phyloP scores from a whole-genome alignment of 2,797 vertebrate species.

The Aldrovandia affinis region DNA sequence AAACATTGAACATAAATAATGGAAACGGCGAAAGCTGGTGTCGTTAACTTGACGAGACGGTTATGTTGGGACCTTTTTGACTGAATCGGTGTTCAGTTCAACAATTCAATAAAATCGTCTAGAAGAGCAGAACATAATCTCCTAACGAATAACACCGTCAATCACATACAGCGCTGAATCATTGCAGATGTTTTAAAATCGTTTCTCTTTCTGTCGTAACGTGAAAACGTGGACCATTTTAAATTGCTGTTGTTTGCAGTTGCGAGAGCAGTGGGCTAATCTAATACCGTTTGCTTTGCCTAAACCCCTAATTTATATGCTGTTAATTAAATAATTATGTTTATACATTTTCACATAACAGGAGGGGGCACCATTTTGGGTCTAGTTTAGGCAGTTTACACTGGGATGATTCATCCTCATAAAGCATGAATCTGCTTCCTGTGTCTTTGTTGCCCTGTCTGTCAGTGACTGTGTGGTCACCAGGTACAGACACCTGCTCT shows the following conservation, averaged over 20 bases:
- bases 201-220: background rate
- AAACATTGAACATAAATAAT: background rate
- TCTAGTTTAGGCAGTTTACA: background rate
- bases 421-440: background rate
- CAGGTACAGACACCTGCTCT: background rate
- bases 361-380: background rate
- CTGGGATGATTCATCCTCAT: background rate
- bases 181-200: background rate
- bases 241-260: no score
- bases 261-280: background rate
- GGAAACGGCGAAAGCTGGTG: background rate
- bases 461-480: background rate
- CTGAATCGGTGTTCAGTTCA: background rate
- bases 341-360: conserved; percentile 1
- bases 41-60: background rate
- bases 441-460: background rate
- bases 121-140: background rate
- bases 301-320: background rate
- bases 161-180: background rate
- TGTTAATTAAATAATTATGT: background rate
- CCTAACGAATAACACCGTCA: conserved; percentile 9
- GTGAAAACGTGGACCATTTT: no score
- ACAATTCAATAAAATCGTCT: background rate
- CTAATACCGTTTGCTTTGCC: background rate
- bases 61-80: background rate